Base-by-base conservation (phyloP, 2,113 vertebrate genomes). In the Penelope pileata region DNA sequence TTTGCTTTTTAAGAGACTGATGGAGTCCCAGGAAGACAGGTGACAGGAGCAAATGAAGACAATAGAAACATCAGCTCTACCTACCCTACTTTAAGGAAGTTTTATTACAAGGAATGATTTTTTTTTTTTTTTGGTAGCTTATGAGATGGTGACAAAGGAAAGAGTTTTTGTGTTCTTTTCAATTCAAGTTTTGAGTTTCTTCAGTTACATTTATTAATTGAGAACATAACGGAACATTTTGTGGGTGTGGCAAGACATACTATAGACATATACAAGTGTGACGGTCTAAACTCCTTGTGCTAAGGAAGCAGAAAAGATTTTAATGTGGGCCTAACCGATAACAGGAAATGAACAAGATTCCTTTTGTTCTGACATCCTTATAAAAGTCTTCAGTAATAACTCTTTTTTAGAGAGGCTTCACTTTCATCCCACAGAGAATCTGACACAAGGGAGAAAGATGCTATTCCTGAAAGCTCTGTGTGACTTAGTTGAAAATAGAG, bases 361-460 rank as follows among this genome's bases (percentile, higher is more conserved):
- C 75, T 90, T 91, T 90, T 95, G 38, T 95, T 93, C 85, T 88
- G 82, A 83, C 38, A 80, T 79, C 45, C 59, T 74, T 70, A 38
- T 90, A 86, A 69, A 68, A 67, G 45, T 16, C 79, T 81, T 91
- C 92, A 69, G 91, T 83, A 91, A 94, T 79, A 96, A 90, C 42
- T 79, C 47, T 62, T 73, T 80, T 93, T 74, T 73, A 91, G 88
- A 94, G 90, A 89, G 36, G 38, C 43, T 89, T 94, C 58, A 66
- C 80, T 95, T 92, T 93, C 69, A 90, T 92, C 73, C 94, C 85
- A 93, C 43, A 40, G 81, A 94, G 90, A 86, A 66, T 94, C 78
- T 81, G 94, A 91, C 73, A 91, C 62, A 67, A 76, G 83, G 68
- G 53, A 95, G 76, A 84, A 82, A 68, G 75, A 94, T 79, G 86